Evolutionary conservation across 2,797 vertebrate species (phyloP).

Genomic region (Phalanger gymnotis): DNA sequence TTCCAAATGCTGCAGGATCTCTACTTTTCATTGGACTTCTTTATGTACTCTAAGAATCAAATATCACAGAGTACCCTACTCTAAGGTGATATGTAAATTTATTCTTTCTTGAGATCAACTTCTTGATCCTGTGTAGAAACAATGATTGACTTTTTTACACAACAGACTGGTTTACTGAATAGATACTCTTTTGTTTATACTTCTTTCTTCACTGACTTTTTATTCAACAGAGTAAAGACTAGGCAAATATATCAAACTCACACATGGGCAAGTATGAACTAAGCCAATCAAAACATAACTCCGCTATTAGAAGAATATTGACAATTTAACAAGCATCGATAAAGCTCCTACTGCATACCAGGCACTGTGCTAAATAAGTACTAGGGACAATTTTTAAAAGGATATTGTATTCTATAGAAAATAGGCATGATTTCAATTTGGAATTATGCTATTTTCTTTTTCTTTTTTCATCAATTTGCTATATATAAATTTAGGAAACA

Average conservation of each 20-base stretch:
- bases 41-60: constrained; percentile 71
- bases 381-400: neutral
- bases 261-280: neutral
- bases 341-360: neutral
- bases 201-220: constrained; percentile 46
- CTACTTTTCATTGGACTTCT: constrained; percentile 55
- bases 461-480: neutral
- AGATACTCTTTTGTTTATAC: neutral
- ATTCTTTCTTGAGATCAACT: constrained; percentile 60
- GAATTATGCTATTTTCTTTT: neutral
- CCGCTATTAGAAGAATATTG: neutral
- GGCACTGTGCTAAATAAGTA: neutral
- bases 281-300: neutral
- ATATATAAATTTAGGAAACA: neutral
- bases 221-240: neutral
- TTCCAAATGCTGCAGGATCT: constrained; percentile 64
- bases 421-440: neutral
- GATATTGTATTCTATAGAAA: neutral
- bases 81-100: constrained; percentile 56
- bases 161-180: neutral
- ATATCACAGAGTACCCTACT: constrained; percentile 70
- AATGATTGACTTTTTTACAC: constrained; percentile 65
- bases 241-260: neutral
- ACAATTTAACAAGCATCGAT: neutral
- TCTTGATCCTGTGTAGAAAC: constrained; percentile 54